Conservation (phyloP, 2,888 invertebrate species). For the Metalampra italica region DNA sequence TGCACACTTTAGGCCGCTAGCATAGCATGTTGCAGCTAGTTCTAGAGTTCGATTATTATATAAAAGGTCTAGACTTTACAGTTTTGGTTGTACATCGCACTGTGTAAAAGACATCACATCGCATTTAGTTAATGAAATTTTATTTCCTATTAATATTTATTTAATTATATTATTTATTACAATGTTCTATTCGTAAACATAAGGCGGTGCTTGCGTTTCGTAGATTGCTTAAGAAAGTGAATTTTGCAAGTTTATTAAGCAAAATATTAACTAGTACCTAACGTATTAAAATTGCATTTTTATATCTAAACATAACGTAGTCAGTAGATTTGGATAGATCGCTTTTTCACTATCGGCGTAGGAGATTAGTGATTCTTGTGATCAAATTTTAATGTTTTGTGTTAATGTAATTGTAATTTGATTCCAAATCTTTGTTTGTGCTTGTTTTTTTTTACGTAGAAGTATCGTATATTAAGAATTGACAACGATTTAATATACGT, state of each 20-base stretch:
- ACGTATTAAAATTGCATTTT: slow-evolving; percentile 3
- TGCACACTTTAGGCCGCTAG: slow-evolving; percentile 25
- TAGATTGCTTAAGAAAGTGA: slow-evolving; percentile 17
- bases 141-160: slow-evolving; percentile 2
- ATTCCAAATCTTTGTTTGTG: too few relatives aligned
- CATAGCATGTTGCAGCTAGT: slow-evolving; percentile 20
- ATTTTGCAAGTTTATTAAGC: slow-evolving; percentile 11
- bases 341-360: not conserved
- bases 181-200: not conserved
- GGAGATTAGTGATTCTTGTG: too few relatives aligned
- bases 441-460: too few relatives aligned
- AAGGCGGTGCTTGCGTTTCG: slow-evolving; percentile 13
- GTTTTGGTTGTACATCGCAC: not conserved
- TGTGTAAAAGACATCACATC: not conserved
- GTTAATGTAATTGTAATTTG: too few relatives aligned
- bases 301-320: slow-evolving; percentile 1
- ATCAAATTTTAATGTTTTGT: too few relatives aligned
- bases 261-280: slow-evolving; percentile 3
- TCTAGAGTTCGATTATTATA: not conserved
- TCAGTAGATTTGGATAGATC: not conserved
- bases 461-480: slow-evolving; percentile 2
- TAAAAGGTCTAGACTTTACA: not conserved
- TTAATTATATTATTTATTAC: slow-evolving; percentile 2
- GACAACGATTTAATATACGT: slow-evolving; percentile 19
- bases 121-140: not conserved